Evolutionary conservation across 2,888 invertebrate species (phyloP), one percentile per base, ranked within the genome.

Genomic region (Drosophila subsilvestris): DNA sequence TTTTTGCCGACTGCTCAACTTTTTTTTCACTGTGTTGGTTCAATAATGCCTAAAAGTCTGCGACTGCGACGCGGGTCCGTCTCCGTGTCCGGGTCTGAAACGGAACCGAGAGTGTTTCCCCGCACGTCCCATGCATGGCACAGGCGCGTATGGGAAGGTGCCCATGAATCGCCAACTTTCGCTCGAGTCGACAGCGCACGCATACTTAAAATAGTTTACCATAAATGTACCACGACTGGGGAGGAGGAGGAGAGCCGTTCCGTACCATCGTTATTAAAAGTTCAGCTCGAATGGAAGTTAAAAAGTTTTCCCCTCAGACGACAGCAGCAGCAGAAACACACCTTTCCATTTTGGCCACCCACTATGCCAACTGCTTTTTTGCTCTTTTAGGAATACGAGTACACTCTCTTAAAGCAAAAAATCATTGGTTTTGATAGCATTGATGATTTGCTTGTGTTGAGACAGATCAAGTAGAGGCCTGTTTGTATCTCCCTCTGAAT

Each of bases 111-210:
- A 43, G 27, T 22, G 54, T 43, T 48, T 55, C 62, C 10, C 29
- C 18, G 8, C 51, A n/a, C 20, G 20, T 25, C 47, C 29, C 43
- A 8, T 32, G 49, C 27, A 48, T 14, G 37, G 42, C 42, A 49
- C 22, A n/a, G 55, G 47, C 51, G 29, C 56, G 54, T 20, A 32
- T 47, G 32, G 3, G 44, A 61, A 44, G 51, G 48, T 53, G 54
- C 53, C 57, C 72, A 73, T 73, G 76, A 76, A 71, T 77, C 61
- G 65, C 50, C 14, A 74, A 72, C 74, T 84, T 86, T 86, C 69
- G 77, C 77, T 54, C 65, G 54, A 48, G 47, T 66, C 48, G 45
- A 54, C 42, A 48, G 62, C 58, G 42, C 57, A 58, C 53, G 51
- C 66, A 74, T 71, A 67, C 63, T 62, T 63, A 56, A 48, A 54